Percentiles rank a stretch among this genome's conserved stretches.
phyloP scores from a whole-genome alignment of 2,113 vertebrate species.

The Neopipo cinnamomea region DNA sequence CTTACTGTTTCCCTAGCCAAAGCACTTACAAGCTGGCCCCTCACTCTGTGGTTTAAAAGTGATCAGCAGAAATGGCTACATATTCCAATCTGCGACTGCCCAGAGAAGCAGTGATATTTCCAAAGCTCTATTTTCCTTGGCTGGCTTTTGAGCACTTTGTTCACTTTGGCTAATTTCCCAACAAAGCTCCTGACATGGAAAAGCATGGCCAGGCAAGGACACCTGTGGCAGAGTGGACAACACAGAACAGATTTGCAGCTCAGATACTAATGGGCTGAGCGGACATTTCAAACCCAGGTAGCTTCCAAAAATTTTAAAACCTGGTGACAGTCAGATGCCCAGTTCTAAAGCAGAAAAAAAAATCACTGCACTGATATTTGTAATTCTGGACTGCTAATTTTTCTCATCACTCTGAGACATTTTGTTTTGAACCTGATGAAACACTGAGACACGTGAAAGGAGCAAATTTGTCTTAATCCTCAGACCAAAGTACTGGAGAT shows the following conservation, averaged over 20 bases:
- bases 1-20: not conserved
- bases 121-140: constrained; percentile 44
- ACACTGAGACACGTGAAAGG: not conserved
- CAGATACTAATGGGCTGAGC: not conserved
- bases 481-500: not conserved
- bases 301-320: not conserved
- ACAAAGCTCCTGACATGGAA: not conserved
- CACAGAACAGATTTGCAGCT: not conserved
- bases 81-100: not conserved
- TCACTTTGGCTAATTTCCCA: constrained; percentile 7
- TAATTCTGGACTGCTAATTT: not conserved
- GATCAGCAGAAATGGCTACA: not conserved
- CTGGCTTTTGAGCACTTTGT: not conserved
- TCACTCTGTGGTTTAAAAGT: not conserved
- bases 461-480: not conserved
- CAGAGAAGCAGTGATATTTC: not conserved
- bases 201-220: not conserved
- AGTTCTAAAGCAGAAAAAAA: not conserved
- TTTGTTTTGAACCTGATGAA: not conserved
- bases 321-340: not conserved
- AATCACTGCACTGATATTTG: not conserved
- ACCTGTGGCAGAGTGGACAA: not conserved
- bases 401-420: not conserved
- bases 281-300: not conserved
- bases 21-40: not conserved